These are phyloP conservation scores for Altica lythri DNA, from an alignment of 2,888 invertebrate genomes.

Conservation along the genomic window DNA sequence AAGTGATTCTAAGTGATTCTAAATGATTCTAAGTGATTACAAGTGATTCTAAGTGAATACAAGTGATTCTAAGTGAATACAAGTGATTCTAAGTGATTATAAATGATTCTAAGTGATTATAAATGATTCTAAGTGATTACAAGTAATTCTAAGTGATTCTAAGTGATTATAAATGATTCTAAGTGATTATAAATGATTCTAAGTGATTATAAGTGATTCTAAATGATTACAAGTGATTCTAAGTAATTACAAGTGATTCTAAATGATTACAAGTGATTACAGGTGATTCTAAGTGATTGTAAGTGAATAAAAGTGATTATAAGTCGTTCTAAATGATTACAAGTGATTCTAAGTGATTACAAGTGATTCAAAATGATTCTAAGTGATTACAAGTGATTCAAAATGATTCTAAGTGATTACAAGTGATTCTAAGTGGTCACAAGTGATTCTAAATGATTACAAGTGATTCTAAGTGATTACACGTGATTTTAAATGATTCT, in stretches of 20 bases:
- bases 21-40: not conserved
- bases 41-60: not conserved
- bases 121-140: constrained; percentile 4
- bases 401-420: not conserved
- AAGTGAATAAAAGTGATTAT: not conserved
- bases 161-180: not conserved
- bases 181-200: not conserved
- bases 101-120: not conserved
- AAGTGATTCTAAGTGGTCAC: not conserved
- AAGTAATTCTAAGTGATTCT: not conserved
- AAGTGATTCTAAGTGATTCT: not conserved
- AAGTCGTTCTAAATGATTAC: not conserved
- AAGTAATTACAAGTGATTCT: not conserved
- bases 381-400: not conserved
- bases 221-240: not conserved
- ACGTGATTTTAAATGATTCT: not conserved
- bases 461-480: not conserved
- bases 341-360: not conserved
- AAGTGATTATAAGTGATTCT: not conserved
- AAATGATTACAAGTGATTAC: not conserved
- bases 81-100: not conserved
- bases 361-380: not conserved
- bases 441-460: constrained; percentile 4
- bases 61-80: not conserved
- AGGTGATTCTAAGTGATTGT: constrained; percentile 2